Evolutionary conservation across 2,888 invertebrate species (phyloP).

Genomic region (Leucoptera coffeella): DNA sequence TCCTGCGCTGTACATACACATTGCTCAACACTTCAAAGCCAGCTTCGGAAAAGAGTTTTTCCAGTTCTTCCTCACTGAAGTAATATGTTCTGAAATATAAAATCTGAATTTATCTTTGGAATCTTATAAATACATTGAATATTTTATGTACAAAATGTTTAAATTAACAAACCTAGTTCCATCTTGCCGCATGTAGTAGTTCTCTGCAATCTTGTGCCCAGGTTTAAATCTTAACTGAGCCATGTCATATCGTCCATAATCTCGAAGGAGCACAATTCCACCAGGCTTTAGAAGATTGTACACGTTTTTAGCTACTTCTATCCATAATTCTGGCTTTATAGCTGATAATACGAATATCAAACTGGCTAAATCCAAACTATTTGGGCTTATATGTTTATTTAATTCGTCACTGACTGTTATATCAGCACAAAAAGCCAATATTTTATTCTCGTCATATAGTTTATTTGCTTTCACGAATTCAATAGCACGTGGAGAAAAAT

Average conservation of each 20-base stretch:
- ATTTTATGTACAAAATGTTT: constrained; percentile 1
- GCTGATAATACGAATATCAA: constrained; percentile 94
- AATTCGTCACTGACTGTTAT: constrained; percentile 65
- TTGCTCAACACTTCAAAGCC: constrained; percentile 68
- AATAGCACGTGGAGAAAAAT: constrained; percentile 87
- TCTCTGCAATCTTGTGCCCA: constrained; percentile 86
- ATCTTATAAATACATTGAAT: too few species aligned
- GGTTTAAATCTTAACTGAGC: constrained; percentile 91
- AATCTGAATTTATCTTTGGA: too few species aligned
- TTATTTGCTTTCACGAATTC: constrained; percentile 71
- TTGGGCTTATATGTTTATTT: constrained; percentile 40
- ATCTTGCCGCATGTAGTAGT: constrained; percentile 94
- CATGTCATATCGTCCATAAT: constrained; percentile 95
- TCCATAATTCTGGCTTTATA: constrained; percentile 82
- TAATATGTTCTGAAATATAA: constrained; percentile 64
- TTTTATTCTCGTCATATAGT: constrained; percentile 56
- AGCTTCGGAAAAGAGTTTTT: constrained; percentile 54
- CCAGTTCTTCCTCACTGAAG: constrained; percentile 67
- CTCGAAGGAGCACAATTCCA: constrained; percentile 80
- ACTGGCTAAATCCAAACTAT: constrained; percentile 72
- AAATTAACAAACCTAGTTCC: constrained; percentile 66
- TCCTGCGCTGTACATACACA: constrained; percentile 79
- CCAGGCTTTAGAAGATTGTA: constrained; percentile 61
- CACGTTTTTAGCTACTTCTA: constrained; percentile 57
- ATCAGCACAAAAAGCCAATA: constrained; percentile 81